Base-by-base conservation (phyloP, 2,888 invertebrate genomes). In the Tortricodes alternella region DNA sequence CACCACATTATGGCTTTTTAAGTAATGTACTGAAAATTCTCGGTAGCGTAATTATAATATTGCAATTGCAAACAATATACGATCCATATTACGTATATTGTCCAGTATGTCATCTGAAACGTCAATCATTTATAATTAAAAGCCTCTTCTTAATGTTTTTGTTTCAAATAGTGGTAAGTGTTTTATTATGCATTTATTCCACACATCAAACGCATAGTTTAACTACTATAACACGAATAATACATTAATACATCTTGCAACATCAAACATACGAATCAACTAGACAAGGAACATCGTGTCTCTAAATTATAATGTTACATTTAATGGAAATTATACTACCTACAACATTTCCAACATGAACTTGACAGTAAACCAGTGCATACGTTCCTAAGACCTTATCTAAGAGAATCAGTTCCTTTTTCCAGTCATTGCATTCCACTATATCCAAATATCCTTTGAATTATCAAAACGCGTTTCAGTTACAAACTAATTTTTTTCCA, bases 231-330 rank as follows among this genome's bases (percentile, higher is more conserved):
- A 61, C 55, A 52, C 41, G 55, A 61, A 51, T 53, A 53, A 70
- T 68, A 63, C 65, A 66, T 59, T 78, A 76, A 71, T 73, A 70
- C 74, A 71, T 61, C 64, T 64, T 61, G 62, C 35, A 67, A 67
- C 63, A 73, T 66, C 62, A 68, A 70, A 76, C 73, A 76, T 66
- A 59, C 55, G 55, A 73, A 71, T 70, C 68, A 74, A 71, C 71
- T 76, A 80, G 67, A 65, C 72, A 82, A 85, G 80, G 83, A 85
- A 85, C 83, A 76, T 83, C 62, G 62, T 78, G 68, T 76, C 76
- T 71, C 68, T 79, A 81, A 75, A 73, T 70, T 72, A 70, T 50
- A 60, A 50, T 43, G 44, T 53, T 58, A 43, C 27, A 11, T 27
- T 39, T 46, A 52, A 58, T 37, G 39, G 39, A 60, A 59, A 53